phyloP scores from a whole-genome alignment of 2,797 vertebrate genomes.

The Rhinella marina region DNA sequence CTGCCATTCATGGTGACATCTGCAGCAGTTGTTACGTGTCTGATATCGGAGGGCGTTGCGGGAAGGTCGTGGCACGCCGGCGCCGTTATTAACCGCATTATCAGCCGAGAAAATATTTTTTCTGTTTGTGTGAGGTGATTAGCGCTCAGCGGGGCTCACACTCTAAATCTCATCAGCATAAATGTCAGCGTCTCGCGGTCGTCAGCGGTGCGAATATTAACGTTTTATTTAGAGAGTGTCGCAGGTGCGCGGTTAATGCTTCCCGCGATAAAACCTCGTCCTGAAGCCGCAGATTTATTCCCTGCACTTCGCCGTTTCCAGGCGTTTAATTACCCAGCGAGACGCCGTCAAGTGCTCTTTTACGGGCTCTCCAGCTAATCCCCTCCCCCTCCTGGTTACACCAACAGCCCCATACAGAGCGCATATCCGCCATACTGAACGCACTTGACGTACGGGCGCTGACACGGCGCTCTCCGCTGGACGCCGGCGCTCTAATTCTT shows the following conservation, averaged over 20 bases:
- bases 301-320: background rate
- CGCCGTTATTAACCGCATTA: background rate
- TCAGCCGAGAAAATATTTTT: slow-evolving; percentile 12
- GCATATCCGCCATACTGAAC: background rate
- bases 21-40: too few species aligned
- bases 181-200: slow-evolving; percentile 18
- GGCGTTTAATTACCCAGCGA: slow-evolving; percentile 33
- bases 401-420: background rate
- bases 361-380: background rate
- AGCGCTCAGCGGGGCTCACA: slow-evolving; percentile 6
- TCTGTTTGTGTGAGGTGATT: slow-evolving; percentile 31
- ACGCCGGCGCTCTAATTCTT: background rate
- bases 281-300: slow-evolving; percentile 16
- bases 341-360: background rate
- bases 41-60: background rate
- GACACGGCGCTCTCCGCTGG: background rate
- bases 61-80: background rate
- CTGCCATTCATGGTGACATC: too few species aligned
- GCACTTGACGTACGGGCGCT: background rate
- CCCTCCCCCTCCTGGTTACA: background rate
- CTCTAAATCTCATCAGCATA: slow-evolving; percentile 35
- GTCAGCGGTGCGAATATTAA: slow-evolving; percentile 30
- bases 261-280: slow-evolving; percentile 2
- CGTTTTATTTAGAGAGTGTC: slow-evolving; percentile 43
- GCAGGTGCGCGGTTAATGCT: slow-evolving; percentile 48